Conservation (phyloP, 2,888 invertebrate genomes). For the Digitonthophagus gazella region DNA sequence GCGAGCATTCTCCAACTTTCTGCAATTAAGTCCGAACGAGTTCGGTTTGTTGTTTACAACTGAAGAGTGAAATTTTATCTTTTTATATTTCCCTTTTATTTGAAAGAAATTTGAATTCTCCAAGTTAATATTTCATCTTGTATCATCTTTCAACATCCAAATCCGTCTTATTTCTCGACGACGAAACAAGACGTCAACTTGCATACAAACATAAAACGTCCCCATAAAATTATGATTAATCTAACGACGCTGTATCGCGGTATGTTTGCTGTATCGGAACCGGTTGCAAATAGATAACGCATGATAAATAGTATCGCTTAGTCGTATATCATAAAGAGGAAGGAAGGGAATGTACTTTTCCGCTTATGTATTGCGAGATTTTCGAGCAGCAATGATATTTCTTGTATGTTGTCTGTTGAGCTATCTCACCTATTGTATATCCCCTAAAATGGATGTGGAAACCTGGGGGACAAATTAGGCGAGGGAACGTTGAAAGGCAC, state of each 20-base stretch:
- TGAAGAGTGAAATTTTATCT: not conserved
- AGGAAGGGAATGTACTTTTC: not conserved
- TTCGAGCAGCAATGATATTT: not conserved
- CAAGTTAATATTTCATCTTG: not conserved
- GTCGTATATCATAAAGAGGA: not conserved
- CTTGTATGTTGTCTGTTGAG: too few relatives aligned
- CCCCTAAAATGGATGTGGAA: not conserved
- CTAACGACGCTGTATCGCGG: not conserved
- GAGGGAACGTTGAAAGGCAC: not conserved
- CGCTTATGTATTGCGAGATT: not conserved
- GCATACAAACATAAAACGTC: not conserved
- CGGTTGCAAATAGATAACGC: not conserved
- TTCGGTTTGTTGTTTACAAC: not conserved
- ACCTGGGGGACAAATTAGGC: not conserved
- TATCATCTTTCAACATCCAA: not conserved
- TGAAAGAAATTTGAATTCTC: not conserved
- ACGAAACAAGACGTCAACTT: not conserved
- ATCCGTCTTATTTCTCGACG: not conserved
- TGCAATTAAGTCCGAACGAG: not conserved
- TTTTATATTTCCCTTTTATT: not conserved
- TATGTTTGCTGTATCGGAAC: not conserved
- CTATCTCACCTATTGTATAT: not conserved
- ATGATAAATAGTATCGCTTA: not conserved
- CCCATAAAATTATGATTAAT: not conserved
- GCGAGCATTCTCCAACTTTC: not conserved